phyloP scores from a whole-genome alignment of 1,140 invertebrate species.

The Chionoecetes opilio region DNA sequence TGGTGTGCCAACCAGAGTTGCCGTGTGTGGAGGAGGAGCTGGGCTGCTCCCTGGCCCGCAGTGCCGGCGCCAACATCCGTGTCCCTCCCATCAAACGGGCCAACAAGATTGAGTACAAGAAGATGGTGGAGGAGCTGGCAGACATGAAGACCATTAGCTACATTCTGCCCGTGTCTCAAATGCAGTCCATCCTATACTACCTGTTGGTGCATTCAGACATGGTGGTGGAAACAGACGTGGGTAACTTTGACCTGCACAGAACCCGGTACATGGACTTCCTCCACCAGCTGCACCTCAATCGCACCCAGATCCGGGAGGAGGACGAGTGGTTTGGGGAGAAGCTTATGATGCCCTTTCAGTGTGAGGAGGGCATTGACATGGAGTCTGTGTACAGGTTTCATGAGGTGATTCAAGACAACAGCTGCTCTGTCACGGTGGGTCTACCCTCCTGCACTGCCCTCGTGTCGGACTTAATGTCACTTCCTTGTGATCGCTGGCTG shows the following conservation, averaged over 20 bases:
- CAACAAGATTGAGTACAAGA: conserved; percentile 54
- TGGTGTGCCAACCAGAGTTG: not conserved
- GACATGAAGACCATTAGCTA: conserved; percentile 33
- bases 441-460: conserved; percentile 23
- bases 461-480: conserved; percentile 36
- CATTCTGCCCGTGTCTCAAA: conserved; percentile 39
- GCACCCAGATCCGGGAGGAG: conserved; percentile 41
- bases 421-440: not conserved
- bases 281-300: conserved; percentile 49
- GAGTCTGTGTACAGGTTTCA: conserved; percentile 43
- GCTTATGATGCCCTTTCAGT: conserved; percentile 35
- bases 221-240: conserved; percentile 52
- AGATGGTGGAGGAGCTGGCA: not conserved
- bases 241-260: conserved; percentile 43
- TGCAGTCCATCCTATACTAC: conserved; percentile 41
- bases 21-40: not conserved
- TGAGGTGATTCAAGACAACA: conserved; percentile 28
- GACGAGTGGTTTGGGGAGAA: conserved; percentile 43
- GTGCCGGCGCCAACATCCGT: conserved; percentile 24
- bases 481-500: conserved; percentile 45
- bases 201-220: conserved; percentile 35
- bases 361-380: conserved; percentile 32
- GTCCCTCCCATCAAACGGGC: conserved; percentile 12
- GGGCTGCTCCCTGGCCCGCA: not conserved
- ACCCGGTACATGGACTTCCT: conserved; percentile 57